Percentiles rank a stretch among this genome's conserved stretches.
Evolutionary conservation across 1,140 invertebrate species (phyloP).

Genomic region (Holcopasites calliopsidis): DNA sequence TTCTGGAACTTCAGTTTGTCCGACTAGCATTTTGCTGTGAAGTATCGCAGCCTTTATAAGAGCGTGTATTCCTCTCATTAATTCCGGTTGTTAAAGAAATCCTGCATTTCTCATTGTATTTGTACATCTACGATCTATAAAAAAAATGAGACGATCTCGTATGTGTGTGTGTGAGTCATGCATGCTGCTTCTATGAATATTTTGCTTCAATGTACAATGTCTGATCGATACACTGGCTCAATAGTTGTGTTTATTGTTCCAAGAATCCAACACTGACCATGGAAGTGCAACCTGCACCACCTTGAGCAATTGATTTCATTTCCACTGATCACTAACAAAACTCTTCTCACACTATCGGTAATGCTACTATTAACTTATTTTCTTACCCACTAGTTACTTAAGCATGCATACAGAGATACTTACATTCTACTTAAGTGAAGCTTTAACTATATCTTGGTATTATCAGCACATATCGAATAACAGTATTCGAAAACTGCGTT

Average conservation of each 20-base stretch:
- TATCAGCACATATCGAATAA: conserved; percentile 16
- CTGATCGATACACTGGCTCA: conserved; percentile 24
- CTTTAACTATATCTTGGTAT: not conserved
- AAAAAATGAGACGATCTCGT: not conserved
- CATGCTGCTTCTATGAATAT: conserved; percentile 14
- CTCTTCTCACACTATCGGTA: conserved; percentile 70
- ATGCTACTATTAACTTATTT: conserved; percentile 56
- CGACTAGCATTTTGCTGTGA: not conserved
- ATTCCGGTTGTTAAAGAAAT: not conserved
- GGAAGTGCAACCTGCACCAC: conserved; percentile 75
- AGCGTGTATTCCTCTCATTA: not conserved
- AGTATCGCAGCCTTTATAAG: too few relatives aligned
- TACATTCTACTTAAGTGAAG: conserved; percentile 8
- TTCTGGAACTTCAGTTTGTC: not conserved
- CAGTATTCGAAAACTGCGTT: not conserved
- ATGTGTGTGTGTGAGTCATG: conserved; percentile 1
- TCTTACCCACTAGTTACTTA: conserved; percentile 37
- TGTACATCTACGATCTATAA: not conserved
- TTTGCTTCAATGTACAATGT: conserved; percentile 15
- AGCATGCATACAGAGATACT: conserved; percentile 24
- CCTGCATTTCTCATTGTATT: not conserved
- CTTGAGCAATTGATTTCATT: conserved; percentile 73
- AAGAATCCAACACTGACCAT: conserved; percentile 73
- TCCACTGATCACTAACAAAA: conserved; percentile 71
- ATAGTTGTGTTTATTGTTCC: conserved; percentile 63